phyloP scores from a whole-genome alignment of 2,797 vertebrate species.

The Acanthurus tractus region DNA sequence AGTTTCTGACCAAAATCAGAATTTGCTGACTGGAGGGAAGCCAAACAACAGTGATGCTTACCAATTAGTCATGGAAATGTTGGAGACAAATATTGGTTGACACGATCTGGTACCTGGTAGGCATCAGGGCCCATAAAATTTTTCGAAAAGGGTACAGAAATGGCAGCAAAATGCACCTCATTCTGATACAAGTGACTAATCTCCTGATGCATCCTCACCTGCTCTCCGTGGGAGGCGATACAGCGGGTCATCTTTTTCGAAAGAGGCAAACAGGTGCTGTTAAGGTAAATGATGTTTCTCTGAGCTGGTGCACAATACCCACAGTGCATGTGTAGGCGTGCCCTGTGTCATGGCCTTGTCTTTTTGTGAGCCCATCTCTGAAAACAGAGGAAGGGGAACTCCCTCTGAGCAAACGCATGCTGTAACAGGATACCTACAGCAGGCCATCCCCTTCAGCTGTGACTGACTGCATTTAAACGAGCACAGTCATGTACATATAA shows the following conservation, averaged over 20 bases:
- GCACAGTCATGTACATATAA: slow-evolving; percentile 26
- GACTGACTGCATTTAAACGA: slow-evolving; percentile 3
- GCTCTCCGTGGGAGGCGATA: neutral
- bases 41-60: neutral
- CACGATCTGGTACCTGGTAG: no score
- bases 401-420: slow-evolving; percentile 56
- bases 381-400: slow-evolving; percentile 56
- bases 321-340: slow-evolving; percentile 34
- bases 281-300: slow-evolving; percentile 29
- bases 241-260: slow-evolving; percentile 1
- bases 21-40: neutral
- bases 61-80: neutral
- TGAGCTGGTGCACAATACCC: slow-evolving; percentile 18
- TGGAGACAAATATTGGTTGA: neutral
- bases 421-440: slow-evolving; percentile 51
- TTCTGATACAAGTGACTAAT: neutral
- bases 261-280: slow-evolving; percentile 41
- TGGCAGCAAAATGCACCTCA: neutral
- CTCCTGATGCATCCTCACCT: neutral
- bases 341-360: slow-evolving; percentile 1
- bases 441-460: neutral
- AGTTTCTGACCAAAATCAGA: neutral
- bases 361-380: slow-evolving; percentile 52
- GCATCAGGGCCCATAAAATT: neutral
- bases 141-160: neutral